Evolutionary conservation across 2,113 vertebrate species (phyloP).

Genomic region (Rhinoderma darwinii): DNA sequence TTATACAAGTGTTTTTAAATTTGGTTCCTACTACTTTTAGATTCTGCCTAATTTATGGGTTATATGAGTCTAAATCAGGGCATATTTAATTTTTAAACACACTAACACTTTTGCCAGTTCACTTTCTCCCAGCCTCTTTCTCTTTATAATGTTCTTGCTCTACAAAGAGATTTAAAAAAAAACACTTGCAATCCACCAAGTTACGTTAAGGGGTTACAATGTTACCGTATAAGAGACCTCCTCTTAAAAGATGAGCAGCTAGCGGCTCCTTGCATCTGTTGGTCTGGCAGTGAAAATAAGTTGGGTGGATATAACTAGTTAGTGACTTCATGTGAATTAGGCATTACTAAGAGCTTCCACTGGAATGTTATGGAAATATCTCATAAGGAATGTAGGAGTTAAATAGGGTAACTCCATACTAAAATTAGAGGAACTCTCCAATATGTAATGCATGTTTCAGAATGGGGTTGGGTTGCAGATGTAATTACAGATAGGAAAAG

Average conservation of each 20-base stretch:
- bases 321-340: conserved; percentile 33
- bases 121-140: no score
- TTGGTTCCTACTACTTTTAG: no score
- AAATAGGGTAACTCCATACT: conserved; percentile 40
- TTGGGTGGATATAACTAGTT: conserved; percentile 35
- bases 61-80: no score
- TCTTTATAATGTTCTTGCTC: background rate
- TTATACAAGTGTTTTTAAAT: no score
- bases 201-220: background rate
- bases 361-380: conserved; percentile 45
- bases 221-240: background rate
- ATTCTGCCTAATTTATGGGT: no score
- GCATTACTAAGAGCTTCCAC: conserved; percentile 36
- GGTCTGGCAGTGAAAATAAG: conserved; percentile 3
- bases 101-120: no score
- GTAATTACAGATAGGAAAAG: background rate
- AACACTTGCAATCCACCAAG: background rate
- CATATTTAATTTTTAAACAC: no score
- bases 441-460: conserved; percentile 21
- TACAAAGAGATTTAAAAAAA: background rate
- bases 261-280: background rate
- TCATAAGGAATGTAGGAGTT: conserved; percentile 13
- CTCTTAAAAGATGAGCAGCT: conserved; percentile 23
- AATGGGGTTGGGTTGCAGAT: background rate
- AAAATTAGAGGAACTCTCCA: conserved; percentile 3